A percentile compares a stretch with the other conserved stretches of the same genome.
Evolutionary conservation across 2,113 vertebrate species (phyloP).

Genomic region (Gopherus evgoodei): DNA sequence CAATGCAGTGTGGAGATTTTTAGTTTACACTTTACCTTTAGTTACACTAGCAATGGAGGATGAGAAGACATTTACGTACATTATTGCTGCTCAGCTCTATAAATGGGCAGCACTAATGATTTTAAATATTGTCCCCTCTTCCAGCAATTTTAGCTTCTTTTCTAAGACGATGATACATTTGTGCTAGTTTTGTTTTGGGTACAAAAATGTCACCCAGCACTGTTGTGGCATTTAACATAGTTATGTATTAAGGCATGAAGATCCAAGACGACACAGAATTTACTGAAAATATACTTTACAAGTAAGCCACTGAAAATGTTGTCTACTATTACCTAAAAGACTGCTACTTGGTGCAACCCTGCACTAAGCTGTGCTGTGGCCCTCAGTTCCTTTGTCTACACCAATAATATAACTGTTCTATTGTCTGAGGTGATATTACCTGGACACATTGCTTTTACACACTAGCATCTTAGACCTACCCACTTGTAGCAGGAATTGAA

Average conservation of each 20-base stretch:
- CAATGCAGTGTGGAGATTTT: not conserved
- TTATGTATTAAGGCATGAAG: not conserved
- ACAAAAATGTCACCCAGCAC: not conserved
- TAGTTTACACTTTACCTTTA: not conserved
- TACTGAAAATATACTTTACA: not conserved
- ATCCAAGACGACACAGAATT: not conserved
- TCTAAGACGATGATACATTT: not conserved
- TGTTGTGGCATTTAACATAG: not conserved
- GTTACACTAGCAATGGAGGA: not conserved
- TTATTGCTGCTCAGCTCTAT: too few relatives aligned
- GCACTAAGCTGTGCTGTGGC: not conserved
- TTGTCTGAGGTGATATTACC: not conserved
- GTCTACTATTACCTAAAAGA: not conserved
- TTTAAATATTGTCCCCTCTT: not conserved
- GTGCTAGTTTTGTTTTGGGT: not conserved
- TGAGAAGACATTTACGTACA: not conserved
- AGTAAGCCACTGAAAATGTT: not conserved
- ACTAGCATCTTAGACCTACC: not conserved
- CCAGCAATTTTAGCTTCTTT: not conserved
- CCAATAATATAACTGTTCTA: not conserved
- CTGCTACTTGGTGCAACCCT: not conserved
- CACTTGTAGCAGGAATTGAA: constrained; percentile 8
- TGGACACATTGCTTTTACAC: not conserved
- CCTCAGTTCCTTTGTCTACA: not conserved
- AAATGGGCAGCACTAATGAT: not conserved